Conservation (phyloP, 2,113 vertebrate genomes). For the Anseranas semipalmata region DNA sequence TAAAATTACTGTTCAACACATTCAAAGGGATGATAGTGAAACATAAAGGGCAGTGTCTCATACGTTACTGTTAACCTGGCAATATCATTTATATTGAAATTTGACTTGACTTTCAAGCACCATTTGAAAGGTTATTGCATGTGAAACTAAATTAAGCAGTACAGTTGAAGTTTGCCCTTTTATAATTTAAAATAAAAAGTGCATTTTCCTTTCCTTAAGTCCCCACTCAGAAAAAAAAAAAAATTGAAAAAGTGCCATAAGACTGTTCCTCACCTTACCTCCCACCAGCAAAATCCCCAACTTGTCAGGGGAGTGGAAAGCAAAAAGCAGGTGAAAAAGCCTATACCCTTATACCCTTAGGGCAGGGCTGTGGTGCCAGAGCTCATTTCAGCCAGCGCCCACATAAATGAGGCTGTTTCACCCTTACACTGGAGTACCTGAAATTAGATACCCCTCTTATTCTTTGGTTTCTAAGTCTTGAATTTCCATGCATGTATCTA, state of each 20-base stretch:
- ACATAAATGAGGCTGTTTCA: slow-evolving; percentile 4
- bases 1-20: slow-evolving; percentile 48
- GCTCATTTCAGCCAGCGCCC: background rate
- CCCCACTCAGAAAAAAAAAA: background rate
- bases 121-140: slow-evolving; percentile 65
- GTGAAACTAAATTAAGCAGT: slow-evolving; percentile 49
- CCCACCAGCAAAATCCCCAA: background rate
- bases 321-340: slow-evolving; percentile 22
- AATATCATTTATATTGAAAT: slow-evolving; percentile 60
- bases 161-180: background rate
- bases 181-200: background rate
- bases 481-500: slow-evolving; percentile 13
- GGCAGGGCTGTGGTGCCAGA: background rate
- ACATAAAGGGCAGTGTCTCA: slow-evolving; percentile 63
- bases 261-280: background rate
- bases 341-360: background rate
- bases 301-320: background rate
- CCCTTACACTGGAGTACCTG: slow-evolving; percentile 13
- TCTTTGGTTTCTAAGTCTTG: background rate
- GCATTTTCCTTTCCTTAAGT: background rate
- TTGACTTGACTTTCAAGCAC: slow-evolving; percentile 66
- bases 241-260: background rate
- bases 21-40: slow-evolving; percentile 12
- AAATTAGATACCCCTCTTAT: background rate
- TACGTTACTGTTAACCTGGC: slow-evolving; percentile 26